Conservation (phyloP, 2,888 invertebrate species). For the Calameuta filiformis region DNA sequence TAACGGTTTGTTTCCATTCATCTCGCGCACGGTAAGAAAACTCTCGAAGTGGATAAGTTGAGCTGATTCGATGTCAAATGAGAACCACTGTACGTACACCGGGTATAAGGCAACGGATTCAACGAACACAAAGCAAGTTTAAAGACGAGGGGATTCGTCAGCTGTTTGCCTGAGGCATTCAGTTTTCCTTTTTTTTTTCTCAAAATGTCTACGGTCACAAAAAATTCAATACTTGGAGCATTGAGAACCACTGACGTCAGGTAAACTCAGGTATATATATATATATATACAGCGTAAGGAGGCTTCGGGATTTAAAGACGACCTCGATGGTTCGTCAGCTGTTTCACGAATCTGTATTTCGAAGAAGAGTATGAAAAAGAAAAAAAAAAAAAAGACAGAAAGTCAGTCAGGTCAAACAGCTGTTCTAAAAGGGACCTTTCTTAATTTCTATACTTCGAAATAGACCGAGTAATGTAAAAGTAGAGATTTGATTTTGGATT, state of each 20-base stretch:
- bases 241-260: neutral
- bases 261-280: neutral
- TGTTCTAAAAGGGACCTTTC: constrained; percentile 7
- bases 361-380: constrained; percentile 15
- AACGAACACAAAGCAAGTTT: neutral
- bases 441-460: neutral
- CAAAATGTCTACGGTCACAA: neutral
- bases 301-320: neutral
- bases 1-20: neutral
- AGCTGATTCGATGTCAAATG: neutral
- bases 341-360: constrained; percentile 21
- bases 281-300: neutral
- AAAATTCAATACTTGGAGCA: neutral
- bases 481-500: neutral
- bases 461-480: neutral
- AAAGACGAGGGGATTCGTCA: neutral
- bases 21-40: neutral
- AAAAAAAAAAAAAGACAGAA: constrained; percentile 23
- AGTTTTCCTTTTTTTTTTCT: neutral
- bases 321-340: constrained; percentile 25
- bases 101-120: neutral
- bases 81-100: neutral
- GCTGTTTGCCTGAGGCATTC: neutral
- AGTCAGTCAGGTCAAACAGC: constrained; percentile 19
- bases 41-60: neutral